Percentiles rank a stretch among this genome's conserved stretches.
These are phyloP conservation scores for Pilophorus perplexus DNA, from an alignment of 2,888 invertebrate genomes.

Conservation along the genomic window DNA sequence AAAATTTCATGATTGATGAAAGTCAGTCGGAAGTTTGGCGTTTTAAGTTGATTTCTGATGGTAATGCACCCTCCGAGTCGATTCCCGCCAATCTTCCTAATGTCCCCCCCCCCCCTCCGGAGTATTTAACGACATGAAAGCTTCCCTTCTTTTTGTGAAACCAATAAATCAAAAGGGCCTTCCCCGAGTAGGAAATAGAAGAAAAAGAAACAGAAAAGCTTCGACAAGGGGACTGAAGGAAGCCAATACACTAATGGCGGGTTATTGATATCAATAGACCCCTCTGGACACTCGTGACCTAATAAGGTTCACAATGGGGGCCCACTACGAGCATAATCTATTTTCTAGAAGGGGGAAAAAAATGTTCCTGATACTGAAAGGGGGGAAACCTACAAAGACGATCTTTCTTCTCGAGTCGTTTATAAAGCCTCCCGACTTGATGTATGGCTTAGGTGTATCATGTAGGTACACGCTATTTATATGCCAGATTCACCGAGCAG, in stretches of 20 bases:
- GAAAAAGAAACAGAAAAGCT: neutral
- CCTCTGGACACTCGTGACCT: conserved; percentile 21
- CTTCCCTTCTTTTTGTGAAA: conserved; percentile 4
- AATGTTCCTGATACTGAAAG: too few relatives aligned
- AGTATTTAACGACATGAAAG: conserved; percentile 17
- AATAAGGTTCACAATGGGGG: conserved; percentile 23
- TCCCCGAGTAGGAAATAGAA: neutral
- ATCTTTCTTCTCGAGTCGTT: too few relatives aligned
- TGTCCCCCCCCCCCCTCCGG: neutral
- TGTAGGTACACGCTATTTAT: too few relatives aligned
- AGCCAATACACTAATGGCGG: conserved; percentile 35
- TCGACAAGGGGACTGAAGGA: conserved; percentile 21
- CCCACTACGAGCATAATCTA: neutral
- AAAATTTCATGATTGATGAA: conserved; percentile 8
- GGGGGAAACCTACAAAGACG: too few relatives aligned
- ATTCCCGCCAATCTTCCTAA: conserved; percentile 23
- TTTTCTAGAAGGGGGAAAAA: conserved; percentile 13
- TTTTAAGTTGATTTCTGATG: conserved; percentile 2
- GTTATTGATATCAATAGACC: conserved; percentile 34
- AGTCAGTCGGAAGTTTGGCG: neutral
- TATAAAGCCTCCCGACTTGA: too few relatives aligned
- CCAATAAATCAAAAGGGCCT: neutral
- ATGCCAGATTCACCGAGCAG: too few relatives aligned
- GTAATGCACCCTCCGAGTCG: neutral
- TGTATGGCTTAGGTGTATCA: too few relatives aligned